These are phyloP conservation scores for Emberiza fucata DNA, from an alignment of 2,113 vertebrate species.

Conservation along the genomic window DNA sequence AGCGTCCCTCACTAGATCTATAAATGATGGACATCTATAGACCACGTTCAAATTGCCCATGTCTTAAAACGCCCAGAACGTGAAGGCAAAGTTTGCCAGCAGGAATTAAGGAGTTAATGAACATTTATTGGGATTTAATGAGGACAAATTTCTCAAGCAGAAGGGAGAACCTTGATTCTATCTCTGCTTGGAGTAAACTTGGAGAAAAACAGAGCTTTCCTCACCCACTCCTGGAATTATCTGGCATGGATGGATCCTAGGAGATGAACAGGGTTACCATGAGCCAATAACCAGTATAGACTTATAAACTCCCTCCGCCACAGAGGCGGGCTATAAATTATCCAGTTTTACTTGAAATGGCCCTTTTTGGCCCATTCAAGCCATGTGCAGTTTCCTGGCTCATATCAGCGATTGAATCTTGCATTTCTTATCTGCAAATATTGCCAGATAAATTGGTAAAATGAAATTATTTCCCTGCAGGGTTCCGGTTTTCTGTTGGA, in stretches of 20 bases:
- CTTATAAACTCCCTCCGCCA: neutral
- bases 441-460: neutral
- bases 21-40: neutral
- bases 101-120: neutral
- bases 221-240: neutral
- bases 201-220: neutral
- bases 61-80: neutral
- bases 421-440: neutral
- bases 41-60: rapidly evolving
- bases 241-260: neutral
- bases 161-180: neutral
- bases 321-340: neutral
- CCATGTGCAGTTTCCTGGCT: neutral
- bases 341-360: neutral
- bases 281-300: neutral
- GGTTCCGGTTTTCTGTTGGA: neutral
- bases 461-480: neutral
- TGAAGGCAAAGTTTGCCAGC: rapidly evolving
- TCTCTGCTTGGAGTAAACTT: neutral
- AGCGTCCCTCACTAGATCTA: neutral
- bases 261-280: neutral
- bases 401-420: neutral
- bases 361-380: neutral
- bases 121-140: neutral
- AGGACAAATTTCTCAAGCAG: neutral